phyloP scores from a whole-genome alignment of 2,113 vertebrate species.

The Callithrix jacchus region DNA sequence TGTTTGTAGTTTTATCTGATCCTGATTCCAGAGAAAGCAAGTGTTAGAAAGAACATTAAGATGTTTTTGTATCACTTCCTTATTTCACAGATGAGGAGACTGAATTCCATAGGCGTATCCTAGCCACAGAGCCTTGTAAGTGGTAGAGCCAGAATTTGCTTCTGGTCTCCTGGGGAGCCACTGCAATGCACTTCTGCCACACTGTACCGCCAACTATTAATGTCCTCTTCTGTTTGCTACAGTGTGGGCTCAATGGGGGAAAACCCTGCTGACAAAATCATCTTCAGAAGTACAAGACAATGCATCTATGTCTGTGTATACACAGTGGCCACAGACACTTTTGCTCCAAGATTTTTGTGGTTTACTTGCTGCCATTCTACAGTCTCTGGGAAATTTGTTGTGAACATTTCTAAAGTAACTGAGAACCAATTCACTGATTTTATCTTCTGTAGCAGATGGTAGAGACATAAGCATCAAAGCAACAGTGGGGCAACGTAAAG shows the following conservation, averaged over 20 bases:
- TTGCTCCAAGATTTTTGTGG: slow-evolving; percentile 35
- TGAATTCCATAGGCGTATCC: background rate
- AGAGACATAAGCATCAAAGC: background rate
- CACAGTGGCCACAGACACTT: background rate
- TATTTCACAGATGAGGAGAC: background rate
- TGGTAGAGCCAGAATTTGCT: background rate
- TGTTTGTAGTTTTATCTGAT: background rate
- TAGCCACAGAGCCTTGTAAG: background rate
- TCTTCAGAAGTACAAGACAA: background rate
- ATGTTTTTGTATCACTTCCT: background rate
- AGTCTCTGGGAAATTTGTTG: slow-evolving; percentile 52
- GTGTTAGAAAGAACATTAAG: background rate
- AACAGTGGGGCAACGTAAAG: background rate
- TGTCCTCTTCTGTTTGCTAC: background rate
- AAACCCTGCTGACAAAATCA: slow-evolving; percentile 17
- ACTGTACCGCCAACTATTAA: background rate
- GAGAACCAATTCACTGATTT: slow-evolving; percentile 37
- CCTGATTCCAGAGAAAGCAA: background rate
- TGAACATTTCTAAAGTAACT: slow-evolving; percentile 40
- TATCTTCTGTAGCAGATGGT: slow-evolving; percentile 19
- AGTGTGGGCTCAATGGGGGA: background rate
- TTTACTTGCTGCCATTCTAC: slow-evolving; percentile 46
- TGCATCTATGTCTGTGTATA: background rate
- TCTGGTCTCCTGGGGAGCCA: background rate
- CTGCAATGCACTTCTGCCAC: background rate